Evolutionary conservation across 2,888 invertebrate species (phyloP).

Genomic region (Agrotis ipsilon): DNA sequence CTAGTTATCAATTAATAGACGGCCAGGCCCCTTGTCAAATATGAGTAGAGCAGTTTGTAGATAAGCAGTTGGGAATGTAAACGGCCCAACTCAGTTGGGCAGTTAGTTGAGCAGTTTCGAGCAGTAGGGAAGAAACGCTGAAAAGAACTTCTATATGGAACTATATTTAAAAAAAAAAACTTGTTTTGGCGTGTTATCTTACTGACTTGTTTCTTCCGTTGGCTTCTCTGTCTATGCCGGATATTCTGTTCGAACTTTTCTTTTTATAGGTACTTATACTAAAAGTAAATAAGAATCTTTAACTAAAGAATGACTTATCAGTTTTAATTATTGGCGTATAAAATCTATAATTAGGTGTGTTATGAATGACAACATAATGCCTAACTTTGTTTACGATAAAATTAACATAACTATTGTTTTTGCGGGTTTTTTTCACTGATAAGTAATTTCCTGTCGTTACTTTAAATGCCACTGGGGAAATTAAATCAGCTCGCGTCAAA

Average conservation of each 20-base stretch:
- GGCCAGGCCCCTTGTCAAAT: too few species aligned
- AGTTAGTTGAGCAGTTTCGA: too few species aligned
- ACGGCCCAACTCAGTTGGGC: too few species aligned
- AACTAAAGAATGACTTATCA: background rate
- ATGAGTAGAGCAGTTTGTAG: too few species aligned
- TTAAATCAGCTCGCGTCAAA: background rate
- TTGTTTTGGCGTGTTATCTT: background rate
- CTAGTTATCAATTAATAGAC: too few species aligned
- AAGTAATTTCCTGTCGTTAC: constrained; percentile 12
- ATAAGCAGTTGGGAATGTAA: too few species aligned
- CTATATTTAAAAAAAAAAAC: background rate
- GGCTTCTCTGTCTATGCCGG: background rate
- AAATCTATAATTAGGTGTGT: constrained; percentile 20
- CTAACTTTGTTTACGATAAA: constrained; percentile 18
- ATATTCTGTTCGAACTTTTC: background rate
- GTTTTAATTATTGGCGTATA: background rate
- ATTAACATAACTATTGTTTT: constrained; percentile 14
- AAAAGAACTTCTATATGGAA: background rate
- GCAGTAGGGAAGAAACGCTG: too few species aligned
- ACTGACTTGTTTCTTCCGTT: background rate
- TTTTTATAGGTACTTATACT: background rate
- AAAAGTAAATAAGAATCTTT: background rate
- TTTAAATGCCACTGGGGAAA: background rate
- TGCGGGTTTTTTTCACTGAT: constrained; percentile 8
- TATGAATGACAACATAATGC: background rate